phyloP scores from a whole-genome alignment of 2,113 vertebrate genomes.

The Baryphthengus martii region DNA sequence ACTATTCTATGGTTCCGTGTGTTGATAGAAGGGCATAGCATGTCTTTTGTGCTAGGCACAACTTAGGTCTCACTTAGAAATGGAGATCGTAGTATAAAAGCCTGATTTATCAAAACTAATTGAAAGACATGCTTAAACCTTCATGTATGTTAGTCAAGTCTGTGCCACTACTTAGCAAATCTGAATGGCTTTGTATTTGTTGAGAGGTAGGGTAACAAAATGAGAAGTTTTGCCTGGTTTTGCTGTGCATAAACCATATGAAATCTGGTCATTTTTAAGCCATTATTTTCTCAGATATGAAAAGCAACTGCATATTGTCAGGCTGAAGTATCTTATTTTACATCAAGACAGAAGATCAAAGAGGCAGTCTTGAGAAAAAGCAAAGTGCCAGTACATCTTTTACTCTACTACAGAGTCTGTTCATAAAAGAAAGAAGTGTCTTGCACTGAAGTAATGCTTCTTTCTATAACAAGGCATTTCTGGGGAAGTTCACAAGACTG shows the following conservation, averaged over 20 bases:
- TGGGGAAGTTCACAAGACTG: background rate
- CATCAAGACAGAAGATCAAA: background rate
- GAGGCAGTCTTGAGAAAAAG: background rate
- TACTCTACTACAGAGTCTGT: background rate
- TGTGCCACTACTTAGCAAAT: background rate
- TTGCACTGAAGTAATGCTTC: background rate
- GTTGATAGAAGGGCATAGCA: background rate
- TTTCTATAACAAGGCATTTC: background rate
- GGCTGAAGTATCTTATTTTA: background rate
- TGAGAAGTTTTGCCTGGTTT: background rate
- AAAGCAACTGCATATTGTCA: background rate
- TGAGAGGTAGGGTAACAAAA: background rate
- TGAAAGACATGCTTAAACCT: background rate
- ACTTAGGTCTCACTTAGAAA: background rate
- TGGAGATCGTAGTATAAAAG: background rate
- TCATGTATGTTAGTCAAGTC: fast-evolving
- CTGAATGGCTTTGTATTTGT: background rate
- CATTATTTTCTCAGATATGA: background rate
- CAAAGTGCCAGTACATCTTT: background rate
- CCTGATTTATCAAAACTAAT: background rate
- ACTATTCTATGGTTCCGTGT: background rate
- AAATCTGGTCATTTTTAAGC: background rate
- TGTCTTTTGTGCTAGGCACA: background rate
- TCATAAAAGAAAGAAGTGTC: background rate
- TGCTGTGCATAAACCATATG: background rate